These are phyloP conservation scores for Napeogenes inachia DNA, from an alignment of 2,888 invertebrate species.

Conservation along the genomic window DNA sequence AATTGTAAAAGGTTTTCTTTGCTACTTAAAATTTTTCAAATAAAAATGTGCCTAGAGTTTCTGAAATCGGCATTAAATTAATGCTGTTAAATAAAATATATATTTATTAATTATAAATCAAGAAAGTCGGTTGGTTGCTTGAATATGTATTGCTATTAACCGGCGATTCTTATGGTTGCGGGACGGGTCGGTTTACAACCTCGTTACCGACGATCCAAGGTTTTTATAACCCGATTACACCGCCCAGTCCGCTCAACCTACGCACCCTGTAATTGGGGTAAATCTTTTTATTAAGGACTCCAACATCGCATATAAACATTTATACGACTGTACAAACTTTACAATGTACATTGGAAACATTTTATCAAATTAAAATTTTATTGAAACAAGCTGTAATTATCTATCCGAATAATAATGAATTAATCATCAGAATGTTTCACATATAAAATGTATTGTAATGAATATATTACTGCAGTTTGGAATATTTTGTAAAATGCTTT, in stretches of 20 bases:
- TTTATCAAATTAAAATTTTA: slow-evolving; percentile 15
- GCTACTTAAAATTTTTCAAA: slow-evolving; percentile 1
- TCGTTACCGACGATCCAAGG: slow-evolving; percentile 63
- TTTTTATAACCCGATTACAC: slow-evolving; percentile 71
- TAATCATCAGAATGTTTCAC: slow-evolving; percentile 28
- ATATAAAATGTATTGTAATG: slow-evolving; percentile 28
- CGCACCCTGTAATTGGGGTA: slow-evolving; percentile 63
- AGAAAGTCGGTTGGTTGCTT: slow-evolving; percentile 14
- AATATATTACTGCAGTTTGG: slow-evolving; percentile 28
- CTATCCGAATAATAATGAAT: slow-evolving; percentile 31
- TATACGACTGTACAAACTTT: slow-evolving; percentile 10
- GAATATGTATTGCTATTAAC: slow-evolving; percentile 37
- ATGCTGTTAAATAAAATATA: no score
- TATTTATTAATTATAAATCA: neutral
- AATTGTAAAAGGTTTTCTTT: neutral
- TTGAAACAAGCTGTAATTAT: slow-evolving; percentile 26
- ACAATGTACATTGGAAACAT: slow-evolving; percentile 6
- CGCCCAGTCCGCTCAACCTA: slow-evolving; percentile 51
- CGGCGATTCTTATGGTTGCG: slow-evolving; percentile 46
- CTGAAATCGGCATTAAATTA: no score
- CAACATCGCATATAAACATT: slow-evolving; percentile 15
- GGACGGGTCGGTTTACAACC: slow-evolving; percentile 57
- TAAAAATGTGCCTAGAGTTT: no score
- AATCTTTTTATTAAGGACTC: slow-evolving; percentile 56
- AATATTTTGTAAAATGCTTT: slow-evolving; percentile 48